A percentile compares a stretch with the other conserved stretches of the same genome.
Conservation (phyloP, 2,888 invertebrate genomes). For the Acheta domesticus region DNA sequence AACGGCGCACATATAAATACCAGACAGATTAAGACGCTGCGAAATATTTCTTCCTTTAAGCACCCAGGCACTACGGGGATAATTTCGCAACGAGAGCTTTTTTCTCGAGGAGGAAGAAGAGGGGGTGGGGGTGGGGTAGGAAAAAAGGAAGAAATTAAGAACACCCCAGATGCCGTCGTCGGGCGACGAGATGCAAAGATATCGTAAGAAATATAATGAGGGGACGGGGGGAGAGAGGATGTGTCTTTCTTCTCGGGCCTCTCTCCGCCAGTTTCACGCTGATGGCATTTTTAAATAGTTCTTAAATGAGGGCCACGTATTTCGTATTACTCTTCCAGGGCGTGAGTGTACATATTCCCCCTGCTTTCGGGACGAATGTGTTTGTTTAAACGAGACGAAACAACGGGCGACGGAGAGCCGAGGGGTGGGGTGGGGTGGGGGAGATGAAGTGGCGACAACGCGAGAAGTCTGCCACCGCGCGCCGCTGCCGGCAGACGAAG, state of each 20-base stretch:
- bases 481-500: not conserved
- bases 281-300: slow-evolving; percentile 37
- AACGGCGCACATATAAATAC: not conserved
- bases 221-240: not conserved
- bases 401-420: not conserved
- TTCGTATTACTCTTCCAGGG: slow-evolving; percentile 19
- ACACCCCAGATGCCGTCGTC: not conserved
- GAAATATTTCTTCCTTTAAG: slow-evolving; percentile 18
- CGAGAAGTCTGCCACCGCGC: not conserved
- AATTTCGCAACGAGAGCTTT: not conserved
- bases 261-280: slow-evolving; percentile 26
- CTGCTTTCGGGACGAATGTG: not conserved
- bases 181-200: slow-evolving; percentile 20
- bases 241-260: slow-evolving; percentile 18
- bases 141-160: slow-evolving; percentile 24
- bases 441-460: not conserved
- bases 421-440: not conserved
- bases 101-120: not conserved
- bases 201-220: slow-evolving; percentile 27
- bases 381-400: not conserved
- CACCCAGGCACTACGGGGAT: slow-evolving; percentile 7
- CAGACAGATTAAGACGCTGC: slow-evolving; percentile 18
- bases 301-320: slow-evolving; percentile 37
- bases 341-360: not conserved
- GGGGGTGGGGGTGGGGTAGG: not conserved